phyloP scores from a whole-genome alignment of 1,140 invertebrate species.

The Steinernema feltiae region DNA sequence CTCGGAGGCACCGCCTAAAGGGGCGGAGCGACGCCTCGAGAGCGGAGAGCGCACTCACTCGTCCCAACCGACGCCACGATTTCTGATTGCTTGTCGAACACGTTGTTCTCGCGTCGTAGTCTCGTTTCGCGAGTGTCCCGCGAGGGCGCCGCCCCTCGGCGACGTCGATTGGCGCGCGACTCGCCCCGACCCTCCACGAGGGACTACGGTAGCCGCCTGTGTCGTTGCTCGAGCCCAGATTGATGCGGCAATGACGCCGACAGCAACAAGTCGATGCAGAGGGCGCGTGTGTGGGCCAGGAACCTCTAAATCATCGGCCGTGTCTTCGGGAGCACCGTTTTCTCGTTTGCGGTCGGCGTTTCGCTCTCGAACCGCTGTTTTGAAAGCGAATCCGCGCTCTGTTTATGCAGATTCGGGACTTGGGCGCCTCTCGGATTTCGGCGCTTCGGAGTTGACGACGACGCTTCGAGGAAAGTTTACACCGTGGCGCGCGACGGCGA shows the following conservation, averaged over 20 bases:
- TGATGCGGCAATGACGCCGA: not conserved
- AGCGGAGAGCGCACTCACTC: too few species aligned
- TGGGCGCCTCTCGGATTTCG: not conserved
- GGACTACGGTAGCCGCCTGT: not conserved
- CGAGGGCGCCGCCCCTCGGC: not conserved
- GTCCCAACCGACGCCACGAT: not conserved
- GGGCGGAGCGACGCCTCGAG: not conserved
- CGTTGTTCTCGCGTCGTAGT: slow-evolving; percentile 9
- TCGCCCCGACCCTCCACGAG: not conserved
- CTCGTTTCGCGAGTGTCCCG: slow-evolving; percentile 10
- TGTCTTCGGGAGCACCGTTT: too few species aligned
- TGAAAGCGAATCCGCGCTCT: not conserved
- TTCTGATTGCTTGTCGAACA: slow-evolving; percentile 15
- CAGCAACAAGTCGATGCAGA: not conserved
- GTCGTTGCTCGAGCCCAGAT: not conserved
- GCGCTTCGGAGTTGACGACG: not conserved
- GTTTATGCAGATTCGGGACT: not conserved
- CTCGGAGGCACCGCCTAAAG: not conserved
- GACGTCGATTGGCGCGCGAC: not conserved
- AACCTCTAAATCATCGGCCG: not conserved
- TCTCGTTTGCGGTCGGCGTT: not conserved
- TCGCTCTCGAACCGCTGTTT: not conserved
- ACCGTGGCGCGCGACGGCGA: not conserved
- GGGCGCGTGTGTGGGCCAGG: not conserved
- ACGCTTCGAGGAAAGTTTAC: slow-evolving; percentile 5